Conservation (phyloP, 2,113 vertebrate species). For the Paedocypris sp. region DNA sequence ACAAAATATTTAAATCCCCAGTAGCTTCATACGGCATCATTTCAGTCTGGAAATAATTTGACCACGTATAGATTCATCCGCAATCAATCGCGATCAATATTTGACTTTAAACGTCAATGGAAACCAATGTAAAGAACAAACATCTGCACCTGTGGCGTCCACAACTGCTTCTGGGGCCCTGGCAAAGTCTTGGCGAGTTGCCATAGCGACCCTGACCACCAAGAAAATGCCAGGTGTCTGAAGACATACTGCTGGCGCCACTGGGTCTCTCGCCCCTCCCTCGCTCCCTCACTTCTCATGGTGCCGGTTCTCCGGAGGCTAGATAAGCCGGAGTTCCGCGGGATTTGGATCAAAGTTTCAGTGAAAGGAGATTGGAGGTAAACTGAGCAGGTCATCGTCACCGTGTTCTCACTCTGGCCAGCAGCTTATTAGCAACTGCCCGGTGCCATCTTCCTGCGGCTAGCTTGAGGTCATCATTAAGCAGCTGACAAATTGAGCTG, state of each 20-base stretch:
- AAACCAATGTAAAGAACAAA: not conserved
- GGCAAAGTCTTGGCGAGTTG: constrained; percentile 29
- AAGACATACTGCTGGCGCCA: constrained; percentile 25
- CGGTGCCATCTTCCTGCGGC: constrained; percentile 5
- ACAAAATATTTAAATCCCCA: too few species aligned
- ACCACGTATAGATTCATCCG: too few species aligned
- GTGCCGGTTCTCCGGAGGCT: not conserved
- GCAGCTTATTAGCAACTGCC: constrained; percentile 19
- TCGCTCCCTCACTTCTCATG: constrained; percentile 7
- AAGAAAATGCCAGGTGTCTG: constrained; percentile 43
- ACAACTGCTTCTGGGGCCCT: constrained; percentile 8
- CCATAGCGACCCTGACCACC: constrained; percentile 37
- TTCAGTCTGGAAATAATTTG: too few species aligned
- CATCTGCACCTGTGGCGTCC: constrained; percentile 9
- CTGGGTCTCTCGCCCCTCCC: constrained; percentile 21
- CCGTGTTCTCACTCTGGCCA: not conserved
- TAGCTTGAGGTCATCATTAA: constrained; percentile 19
- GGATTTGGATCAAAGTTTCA: not conserved
- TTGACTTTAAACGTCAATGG: not conserved
- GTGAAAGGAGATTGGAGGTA: not conserved
- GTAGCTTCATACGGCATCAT: too few species aligned
- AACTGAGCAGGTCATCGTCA: not conserved
- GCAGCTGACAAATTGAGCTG: constrained; percentile 15
- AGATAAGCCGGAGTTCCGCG: constrained; percentile 4
- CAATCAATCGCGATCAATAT: not conserved